Percentiles rank a stretch among this genome's conserved stretches.
These are phyloP conservation scores for Agapornis roseicollis DNA, from an alignment of 2,113 vertebrate species.

Conservation along the genomic window DNA sequence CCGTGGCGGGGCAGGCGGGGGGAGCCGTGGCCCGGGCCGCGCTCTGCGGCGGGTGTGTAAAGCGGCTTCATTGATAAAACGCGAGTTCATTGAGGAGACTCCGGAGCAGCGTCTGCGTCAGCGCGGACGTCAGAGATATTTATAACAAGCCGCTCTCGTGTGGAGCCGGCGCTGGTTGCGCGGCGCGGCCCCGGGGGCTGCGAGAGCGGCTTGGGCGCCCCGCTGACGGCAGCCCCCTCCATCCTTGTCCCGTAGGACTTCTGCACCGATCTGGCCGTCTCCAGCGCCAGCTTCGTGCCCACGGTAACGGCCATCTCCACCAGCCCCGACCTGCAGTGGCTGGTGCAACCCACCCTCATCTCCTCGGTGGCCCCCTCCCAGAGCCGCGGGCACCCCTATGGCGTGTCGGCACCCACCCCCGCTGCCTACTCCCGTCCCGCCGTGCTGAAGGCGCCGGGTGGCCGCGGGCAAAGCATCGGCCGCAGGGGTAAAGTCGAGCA, in stretches of 20 bases:
- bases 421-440: constrained; percentile 73
- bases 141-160: constrained; percentile 86
- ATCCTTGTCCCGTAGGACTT: constrained; percentile 79
- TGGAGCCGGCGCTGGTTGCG: constrained; percentile 63
- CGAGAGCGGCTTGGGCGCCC: neutral
- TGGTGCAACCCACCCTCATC: constrained; percentile 93
- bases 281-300: constrained; percentile 90
- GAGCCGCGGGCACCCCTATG: constrained; percentile 83
- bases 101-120: constrained; percentile 95
- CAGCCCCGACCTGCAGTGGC: constrained; percentile 97
- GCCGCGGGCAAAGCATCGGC: constrained; percentile 74
- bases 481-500: constrained; percentile 86
- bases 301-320: constrained; percentile 96
- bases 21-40: neutral
- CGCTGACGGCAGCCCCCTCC: neutral
- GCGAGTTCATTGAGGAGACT: constrained; percentile 98
- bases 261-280: constrained; percentile 82
- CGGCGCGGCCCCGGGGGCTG: constrained; percentile 42
- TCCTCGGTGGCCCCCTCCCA: constrained; percentile 92
- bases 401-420: constrained; percentile 66
- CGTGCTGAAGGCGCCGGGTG: constrained; percentile 73
- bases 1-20: neutral
- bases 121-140: constrained; percentile 93
- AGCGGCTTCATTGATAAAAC: constrained; percentile 95
- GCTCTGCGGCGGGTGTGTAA: constrained; percentile 81